Evolutionary conservation across 1,140 invertebrate species (phyloP).

Genomic region (Drosophila kepulauana): DNA sequence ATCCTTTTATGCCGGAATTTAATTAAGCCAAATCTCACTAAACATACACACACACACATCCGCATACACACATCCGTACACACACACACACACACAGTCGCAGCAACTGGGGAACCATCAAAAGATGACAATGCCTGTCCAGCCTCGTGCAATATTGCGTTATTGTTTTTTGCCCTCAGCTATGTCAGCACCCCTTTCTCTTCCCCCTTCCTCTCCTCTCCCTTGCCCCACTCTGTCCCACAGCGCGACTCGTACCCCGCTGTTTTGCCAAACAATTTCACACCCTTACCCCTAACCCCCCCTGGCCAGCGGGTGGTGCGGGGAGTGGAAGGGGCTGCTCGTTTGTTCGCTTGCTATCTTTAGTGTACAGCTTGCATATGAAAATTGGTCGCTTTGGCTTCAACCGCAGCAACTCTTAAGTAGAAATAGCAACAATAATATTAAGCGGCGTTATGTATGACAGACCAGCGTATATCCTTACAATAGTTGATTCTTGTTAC

Average conservation of each 20-base stretch:
- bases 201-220: neutral
- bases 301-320: conserved; percentile 1
- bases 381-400: conserved; percentile 15
- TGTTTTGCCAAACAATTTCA: neutral
- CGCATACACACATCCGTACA: conserved; percentile 11
- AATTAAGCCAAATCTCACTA: conserved; percentile 78
- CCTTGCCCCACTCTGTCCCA: neutral
- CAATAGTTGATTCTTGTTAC: neutral
- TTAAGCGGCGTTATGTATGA: neutral
- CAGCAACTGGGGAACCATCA: conserved; percentile 38
- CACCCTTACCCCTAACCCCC: neutral
- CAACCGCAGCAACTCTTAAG: conserved; percentile 15
- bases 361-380: conserved; percentile 65
- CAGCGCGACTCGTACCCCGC: neutral
- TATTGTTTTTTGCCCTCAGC: conserved; percentile 50
- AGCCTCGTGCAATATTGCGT: conserved; percentile 56
- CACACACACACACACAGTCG: conserved; percentile 3
- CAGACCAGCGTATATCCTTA: neutral
- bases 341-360: conserved; percentile 52
- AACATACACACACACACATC: conserved; percentile 46
- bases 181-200: neutral
- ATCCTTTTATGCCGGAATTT: conserved; percentile 79
- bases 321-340: conserved; percentile 4
- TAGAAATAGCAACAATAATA: conserved; percentile 10
- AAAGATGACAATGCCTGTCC: conserved; percentile 50